These are phyloP conservation scores for Lepidocyrtoides sp. DNA, from an alignment of 2,888 invertebrate species.

Conservation along the genomic window DNA sequence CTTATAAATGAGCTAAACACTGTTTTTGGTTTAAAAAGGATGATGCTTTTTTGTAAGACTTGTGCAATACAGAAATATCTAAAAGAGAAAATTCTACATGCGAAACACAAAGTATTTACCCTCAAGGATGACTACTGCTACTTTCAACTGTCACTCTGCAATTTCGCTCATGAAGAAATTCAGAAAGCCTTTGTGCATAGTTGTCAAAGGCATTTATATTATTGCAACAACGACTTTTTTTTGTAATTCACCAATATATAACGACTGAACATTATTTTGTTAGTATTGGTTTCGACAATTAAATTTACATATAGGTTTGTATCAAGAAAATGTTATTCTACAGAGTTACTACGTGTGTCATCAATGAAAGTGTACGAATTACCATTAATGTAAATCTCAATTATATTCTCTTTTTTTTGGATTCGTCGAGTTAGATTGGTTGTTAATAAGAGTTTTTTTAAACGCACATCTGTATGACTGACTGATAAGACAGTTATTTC, in stretches of 20 bases:
- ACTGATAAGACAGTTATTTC: conserved; percentile 27
- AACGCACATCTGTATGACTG: conserved; percentile 65
- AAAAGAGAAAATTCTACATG: conserved; percentile 27
- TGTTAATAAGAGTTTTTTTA: conserved; percentile 46
- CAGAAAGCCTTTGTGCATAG: conserved; percentile 56
- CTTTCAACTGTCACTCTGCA: no score
- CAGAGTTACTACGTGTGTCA: conserved; percentile 51
- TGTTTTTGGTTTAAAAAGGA: not conserved
- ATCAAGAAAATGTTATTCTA: conserved; percentile 31
- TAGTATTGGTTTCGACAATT: conserved; percentile 16
- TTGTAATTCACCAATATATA: conserved; percentile 32
- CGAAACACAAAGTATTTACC: not conserved
- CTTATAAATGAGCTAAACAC: conserved; percentile 40
- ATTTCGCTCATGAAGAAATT: not conserved
- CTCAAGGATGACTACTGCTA: conserved; percentile 31
- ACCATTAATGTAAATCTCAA: conserved; percentile 57
- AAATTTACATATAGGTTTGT: conserved; percentile 36
- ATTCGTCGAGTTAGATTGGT: conserved; percentile 13
- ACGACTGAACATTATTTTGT: not conserved
- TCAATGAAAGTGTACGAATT: conserved; percentile 28
- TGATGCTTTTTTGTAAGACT: not conserved
- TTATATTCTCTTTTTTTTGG: not conserved
- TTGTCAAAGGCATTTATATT: conserved; percentile 65
- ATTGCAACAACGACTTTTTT: conserved; percentile 58
- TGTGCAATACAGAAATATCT: not conserved